phyloP scores from a whole-genome alignment of 2,797 vertebrate genomes.

The Sebastolobus altivelis region DNA sequence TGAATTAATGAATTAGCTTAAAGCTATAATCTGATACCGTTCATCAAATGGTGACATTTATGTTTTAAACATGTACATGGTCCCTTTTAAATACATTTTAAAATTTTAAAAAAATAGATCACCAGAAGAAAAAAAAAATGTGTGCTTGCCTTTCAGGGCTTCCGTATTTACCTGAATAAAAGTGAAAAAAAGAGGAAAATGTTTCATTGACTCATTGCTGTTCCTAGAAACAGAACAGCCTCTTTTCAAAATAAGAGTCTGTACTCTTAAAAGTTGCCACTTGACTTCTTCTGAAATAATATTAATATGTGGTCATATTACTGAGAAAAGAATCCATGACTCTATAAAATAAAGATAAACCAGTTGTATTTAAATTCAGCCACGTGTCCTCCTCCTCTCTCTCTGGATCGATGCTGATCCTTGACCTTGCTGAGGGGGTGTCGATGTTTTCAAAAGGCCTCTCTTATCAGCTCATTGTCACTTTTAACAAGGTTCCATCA shows the following conservation, averaged over 20 bases:
- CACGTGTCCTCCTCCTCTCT: constrained; percentile 7
- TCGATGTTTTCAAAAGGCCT: constrained; percentile 52
- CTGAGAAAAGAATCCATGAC: neutral
- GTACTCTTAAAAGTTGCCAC: neutral
- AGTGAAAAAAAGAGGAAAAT: neutral
- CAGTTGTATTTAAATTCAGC: constrained; percentile 22
- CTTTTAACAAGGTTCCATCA: constrained; percentile 51
- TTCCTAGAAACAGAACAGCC: neutral
- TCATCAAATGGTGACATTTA: too few species aligned
- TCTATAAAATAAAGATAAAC: constrained; percentile 9
- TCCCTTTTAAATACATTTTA: too few species aligned
- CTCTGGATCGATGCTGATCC: constrained; percentile 62
- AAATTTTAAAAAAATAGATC: too few species aligned
- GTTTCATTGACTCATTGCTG: neutral
- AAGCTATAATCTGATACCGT: too few species aligned
- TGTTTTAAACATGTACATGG: too few species aligned
- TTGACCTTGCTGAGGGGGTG: constrained; percentile 59
- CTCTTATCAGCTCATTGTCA: constrained; percentile 62
- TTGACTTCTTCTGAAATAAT: too few species aligned
- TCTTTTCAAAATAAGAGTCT: neutral
- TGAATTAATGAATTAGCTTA: too few species aligned
- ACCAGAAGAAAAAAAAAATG: too few species aligned
- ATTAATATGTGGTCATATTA: neutral
- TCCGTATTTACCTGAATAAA: neutral
- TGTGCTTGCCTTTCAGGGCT: too few species aligned